Conservation (phyloP, 2,888 invertebrate species). For the Cordilura impudica region DNA sequence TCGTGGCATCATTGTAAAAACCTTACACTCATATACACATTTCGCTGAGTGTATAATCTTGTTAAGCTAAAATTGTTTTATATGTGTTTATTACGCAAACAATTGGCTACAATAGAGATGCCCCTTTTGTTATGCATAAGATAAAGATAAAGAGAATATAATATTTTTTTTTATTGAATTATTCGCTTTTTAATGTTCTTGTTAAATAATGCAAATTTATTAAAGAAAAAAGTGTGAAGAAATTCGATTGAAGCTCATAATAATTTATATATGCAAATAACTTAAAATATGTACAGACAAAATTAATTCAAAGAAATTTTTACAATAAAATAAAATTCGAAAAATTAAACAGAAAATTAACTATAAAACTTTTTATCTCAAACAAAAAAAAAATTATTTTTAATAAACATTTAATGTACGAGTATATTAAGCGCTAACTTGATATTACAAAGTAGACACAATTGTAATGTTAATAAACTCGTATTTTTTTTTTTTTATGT, state of each 20-base stretch:
- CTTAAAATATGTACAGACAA: not conserved
- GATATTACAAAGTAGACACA: too few species aligned
- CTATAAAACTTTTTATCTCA: too few species aligned
- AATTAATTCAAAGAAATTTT: too few species aligned
- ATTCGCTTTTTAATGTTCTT: conserved; percentile 40
- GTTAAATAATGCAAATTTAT: conserved; percentile 38
- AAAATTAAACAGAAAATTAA: too few species aligned
- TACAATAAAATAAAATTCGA: too few species aligned
- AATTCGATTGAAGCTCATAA: conserved; percentile 36
- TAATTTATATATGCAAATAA: conserved; percentile 32
- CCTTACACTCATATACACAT: not conserved
- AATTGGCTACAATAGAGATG: conserved; percentile 30
- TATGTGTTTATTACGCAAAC: conserved; percentile 2
- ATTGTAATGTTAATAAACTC: too few species aligned
- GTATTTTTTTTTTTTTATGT: too few species aligned
- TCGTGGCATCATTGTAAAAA: too few species aligned
- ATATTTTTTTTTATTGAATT: conserved; percentile 40
- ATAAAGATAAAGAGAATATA: conserved; percentile 36
- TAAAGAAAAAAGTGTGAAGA: conserved; percentile 11
- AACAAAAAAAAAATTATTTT: too few species aligned
- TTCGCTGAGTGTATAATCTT: not conserved
- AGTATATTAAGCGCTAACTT: too few species aligned
- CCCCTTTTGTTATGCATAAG: conserved; percentile 33
- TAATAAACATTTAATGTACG: too few species aligned
- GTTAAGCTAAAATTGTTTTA: not conserved